Conservation (phyloP, 2,888 invertebrate species). For the Latrodectus elegans region DNA sequence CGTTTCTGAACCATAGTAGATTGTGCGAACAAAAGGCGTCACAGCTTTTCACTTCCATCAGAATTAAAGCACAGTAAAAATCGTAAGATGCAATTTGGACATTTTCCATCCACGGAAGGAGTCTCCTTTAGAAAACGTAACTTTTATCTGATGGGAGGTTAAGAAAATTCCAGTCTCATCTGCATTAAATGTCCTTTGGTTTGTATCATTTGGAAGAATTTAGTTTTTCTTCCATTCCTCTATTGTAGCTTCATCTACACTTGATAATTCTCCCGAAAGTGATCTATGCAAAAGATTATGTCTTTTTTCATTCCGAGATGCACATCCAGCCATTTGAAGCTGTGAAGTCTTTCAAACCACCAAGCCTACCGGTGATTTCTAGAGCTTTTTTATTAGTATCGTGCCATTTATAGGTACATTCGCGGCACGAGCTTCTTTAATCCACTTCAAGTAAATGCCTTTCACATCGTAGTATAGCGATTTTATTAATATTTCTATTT, state of each 20-base stretch:
- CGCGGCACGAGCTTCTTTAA: no score
- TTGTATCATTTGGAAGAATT: conserved; percentile 3
- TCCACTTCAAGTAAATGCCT: no score
- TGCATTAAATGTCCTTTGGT: conserved; percentile 23
- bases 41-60: conserved; percentile 2
- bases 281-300: conserved; percentile 8
- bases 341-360: conserved; percentile 12
- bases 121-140: background rate
- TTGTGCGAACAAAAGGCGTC: no score
- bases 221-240: conserved; percentile 26
- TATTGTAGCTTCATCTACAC: background rate
- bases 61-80: conserved; percentile 22
- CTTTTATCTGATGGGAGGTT: conserved; percentile 4
- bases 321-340: conserved; percentile 30
- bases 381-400: background rate
- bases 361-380: background rate
- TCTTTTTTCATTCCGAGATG: conserved; percentile 20
- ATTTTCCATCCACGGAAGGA: background rate
- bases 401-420: background rate
- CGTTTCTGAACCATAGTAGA: no score
- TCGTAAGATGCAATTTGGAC: conserved; percentile 11
- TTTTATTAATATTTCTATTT: no score
- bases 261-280: conserved; percentile 1
- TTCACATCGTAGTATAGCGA: no score
- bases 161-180: conserved; percentile 4